Evolutionary conservation across 2,113 vertebrate genomes (phyloP), one percentile per base, ranked within the genome.

Genomic region (Oxygymnocypris stewartii): DNA sequence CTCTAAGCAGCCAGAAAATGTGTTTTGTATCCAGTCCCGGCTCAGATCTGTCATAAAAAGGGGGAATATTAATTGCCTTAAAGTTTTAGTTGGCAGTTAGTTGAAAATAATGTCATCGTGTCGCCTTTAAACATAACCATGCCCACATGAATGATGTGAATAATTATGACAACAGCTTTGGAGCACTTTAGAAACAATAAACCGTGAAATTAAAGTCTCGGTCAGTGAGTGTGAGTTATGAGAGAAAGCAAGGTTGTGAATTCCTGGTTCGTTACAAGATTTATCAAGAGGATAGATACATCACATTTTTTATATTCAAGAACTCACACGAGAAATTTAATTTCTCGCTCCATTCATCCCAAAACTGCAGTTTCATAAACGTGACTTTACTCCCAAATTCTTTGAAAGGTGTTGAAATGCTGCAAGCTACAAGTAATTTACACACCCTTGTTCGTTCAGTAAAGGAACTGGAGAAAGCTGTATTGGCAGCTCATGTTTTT

Each of bases 21-120:
- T 80, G 79, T 42, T 42, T 25, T 44, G 57, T 80, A 31, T 59
- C 35, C 54, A 25, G 78, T 7, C 23, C 23, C 59, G 1, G 31
- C 40, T 44, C 6, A 25, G 13, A 65, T 47, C 59, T 44, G 61
- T 82, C 44, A 51, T 51, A 35, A 71, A 69, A 49, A 12, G 2
- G 25, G 28, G 44, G 2, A 4, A 71, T 61, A 69, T 67, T 37
- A 71, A 82, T 82, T 23, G 25, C 25, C 44, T 82, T 67, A 82
- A 35, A 82, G 81, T 47, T 82, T 71, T 23, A 71, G 44, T 82
- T 82, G 81, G 63, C 81, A 82, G 81, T 9, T 20, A 51, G 63
- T 71, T 71, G 42, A 82, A 65, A 71, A 82, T 71, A 71, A 35
- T 71, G 28, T 82, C 63, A 82, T 69, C 10, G 7, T 82, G 31